These are phyloP conservation scores for Phenganax subtilis DNA, from an alignment of 92 coral and sea anemone species.

Conservation along the genomic window DNA sequence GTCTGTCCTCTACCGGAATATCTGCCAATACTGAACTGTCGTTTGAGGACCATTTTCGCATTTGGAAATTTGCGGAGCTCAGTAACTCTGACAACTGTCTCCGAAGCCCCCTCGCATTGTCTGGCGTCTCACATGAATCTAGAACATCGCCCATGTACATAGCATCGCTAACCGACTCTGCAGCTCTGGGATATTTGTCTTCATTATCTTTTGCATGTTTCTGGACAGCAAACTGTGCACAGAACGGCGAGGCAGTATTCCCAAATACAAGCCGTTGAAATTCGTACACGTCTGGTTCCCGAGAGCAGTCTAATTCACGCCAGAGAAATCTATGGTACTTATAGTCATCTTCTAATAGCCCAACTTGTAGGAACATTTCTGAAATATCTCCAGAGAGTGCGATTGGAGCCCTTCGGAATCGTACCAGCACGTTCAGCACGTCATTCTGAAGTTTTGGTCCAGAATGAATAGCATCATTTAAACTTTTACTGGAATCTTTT, in stretches of 20 bases:
- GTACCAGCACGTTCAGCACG: slow-evolving; percentile 34
- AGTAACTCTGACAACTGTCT: not conserved
- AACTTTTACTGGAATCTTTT: no score
- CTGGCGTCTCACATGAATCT: slow-evolving; percentile 11
- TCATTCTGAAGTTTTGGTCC: slow-evolving; percentile 49
- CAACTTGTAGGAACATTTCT: slow-evolving; percentile 50
- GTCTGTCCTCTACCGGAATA: not conserved
- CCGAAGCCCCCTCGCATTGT: not conserved
- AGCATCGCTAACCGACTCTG: not conserved
- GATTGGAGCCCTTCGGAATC: slow-evolving; percentile 43
- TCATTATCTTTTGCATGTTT: no score
- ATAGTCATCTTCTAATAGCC: slow-evolving; percentile 45
- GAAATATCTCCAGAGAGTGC: slow-evolving; percentile 47
- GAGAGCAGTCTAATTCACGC: slow-evolving; percentile 39
- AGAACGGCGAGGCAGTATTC: no score
- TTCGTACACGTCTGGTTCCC: slow-evolving; percentile 38
- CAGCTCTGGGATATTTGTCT: not conserved
- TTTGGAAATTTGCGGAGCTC: not conserved
- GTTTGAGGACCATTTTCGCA: slow-evolving; percentile 11
- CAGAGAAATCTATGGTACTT: slow-evolving; percentile 45
- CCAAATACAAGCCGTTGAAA: not conserved
- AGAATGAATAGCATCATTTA: no score
- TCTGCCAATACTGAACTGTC: not conserved
- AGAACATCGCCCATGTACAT: slow-evolving; percentile 1
- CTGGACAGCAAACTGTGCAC: no score